Conservation (phyloP, 2,113 vertebrate genomes). For the Pantherophis guttatus region DNA sequence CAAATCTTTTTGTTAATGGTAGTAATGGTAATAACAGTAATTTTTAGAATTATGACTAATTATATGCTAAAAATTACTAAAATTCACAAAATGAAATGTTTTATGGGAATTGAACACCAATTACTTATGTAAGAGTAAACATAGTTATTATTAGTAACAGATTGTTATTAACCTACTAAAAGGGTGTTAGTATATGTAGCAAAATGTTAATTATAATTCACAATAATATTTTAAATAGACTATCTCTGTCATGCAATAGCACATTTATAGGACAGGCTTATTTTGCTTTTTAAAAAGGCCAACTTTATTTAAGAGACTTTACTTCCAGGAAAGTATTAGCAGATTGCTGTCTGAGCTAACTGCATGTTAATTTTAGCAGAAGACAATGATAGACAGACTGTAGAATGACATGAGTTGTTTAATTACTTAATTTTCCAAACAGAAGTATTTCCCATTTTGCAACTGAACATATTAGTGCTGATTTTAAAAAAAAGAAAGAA, state of each 20-base stretch:
- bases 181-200: constrained; percentile 44
- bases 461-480: not conserved
- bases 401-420: not conserved
- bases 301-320: not conserved
- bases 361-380: constrained; percentile 9
- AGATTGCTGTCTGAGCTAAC: not conserved
- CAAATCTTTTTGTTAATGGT: not conserved
- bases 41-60: constrained; percentile 8
- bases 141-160: not conserved
- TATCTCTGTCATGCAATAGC: constrained; percentile 22
- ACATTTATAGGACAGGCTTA: constrained; percentile 12
- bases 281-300: not conserved
- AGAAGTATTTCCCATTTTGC: not conserved
- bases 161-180: no score
- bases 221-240: constrained; percentile 31
- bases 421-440: constrained; percentile 40
- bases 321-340: not conserved
- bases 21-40: not conserved
- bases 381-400: not conserved
- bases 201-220: constrained; percentile 40
- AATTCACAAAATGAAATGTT: constrained; percentile 15
- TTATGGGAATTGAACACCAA: constrained; percentile 25
- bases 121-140: constrained; percentile 27
- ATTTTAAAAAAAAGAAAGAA: not conserved
- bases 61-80: constrained; percentile 1